Base-by-base conservation (phyloP, 1,140 invertebrate species). In the Diabrotica undecimpunctata region DNA sequence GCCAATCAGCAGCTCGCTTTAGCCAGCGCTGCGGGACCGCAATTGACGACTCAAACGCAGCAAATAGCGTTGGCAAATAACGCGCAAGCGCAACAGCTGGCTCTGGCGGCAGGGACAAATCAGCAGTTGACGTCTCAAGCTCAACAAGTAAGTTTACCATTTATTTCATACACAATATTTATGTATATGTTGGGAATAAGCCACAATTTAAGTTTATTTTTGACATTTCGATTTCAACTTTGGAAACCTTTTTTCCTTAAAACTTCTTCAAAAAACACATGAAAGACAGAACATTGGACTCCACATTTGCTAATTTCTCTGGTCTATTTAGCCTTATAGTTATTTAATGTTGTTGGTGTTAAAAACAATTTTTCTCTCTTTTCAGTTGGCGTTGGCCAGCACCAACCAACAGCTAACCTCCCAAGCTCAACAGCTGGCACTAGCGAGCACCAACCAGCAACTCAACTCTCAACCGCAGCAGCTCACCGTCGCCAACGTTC, bases 101-200 rank as follows among this genome's bases (percentile, higher is more conserved):
- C 75, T 5, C 54, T 74, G 14, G 67, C 74, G 8, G 72, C 74
- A 6, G 72, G 66, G 65, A 62, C 66, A 5, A 75, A 72, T 51
- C 77, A 77, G 62, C 75, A 76, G 59, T 66, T 76, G 39, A 76
- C 73, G n/a, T 72, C 73, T 0, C 75, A 77, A 61, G 74, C 76
- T 9, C 76, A 76, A 62, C 76, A 77, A 60, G 41, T 46, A 51
- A 74, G 11, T 72, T 54, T 25, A 25, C 25, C 4, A 25, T 25
- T 25, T 25, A n/a, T n/a, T n/a, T n/a, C n/a, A n/a, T n/a, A n/a
- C n/a, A n/a, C n/a, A n/a, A n/a, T n/a, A n/a, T n/a, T n/a, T n/a
- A n/a, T n/a, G n/a, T n/a, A n/a, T n/a, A n/a, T n/a, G n/a, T n/a
- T n/a, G n/a, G n/a, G n/a, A n/a, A n/a, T n/a, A n/a, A n/a, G n/a